Evolutionary conservation across 1,140 invertebrate genomes (phyloP), one percentile per base, ranked within the genome.

Genomic region (Pachyrhynchus sulphureomaculatus): DNA sequence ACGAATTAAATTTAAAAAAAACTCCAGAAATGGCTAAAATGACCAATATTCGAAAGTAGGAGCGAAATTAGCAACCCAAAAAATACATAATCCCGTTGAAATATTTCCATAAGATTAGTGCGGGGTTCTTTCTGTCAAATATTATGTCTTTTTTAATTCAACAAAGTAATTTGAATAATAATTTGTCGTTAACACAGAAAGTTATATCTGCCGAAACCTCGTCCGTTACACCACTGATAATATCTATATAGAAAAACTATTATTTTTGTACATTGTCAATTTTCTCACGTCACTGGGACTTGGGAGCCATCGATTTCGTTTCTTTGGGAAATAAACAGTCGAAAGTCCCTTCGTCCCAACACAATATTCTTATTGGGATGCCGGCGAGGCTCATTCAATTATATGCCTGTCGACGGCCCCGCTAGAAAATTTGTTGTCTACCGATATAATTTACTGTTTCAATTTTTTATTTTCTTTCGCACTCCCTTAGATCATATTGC

Each of bases 381-480:
- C 65, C 65, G 39, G 20, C 45, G 67, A 63, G 65, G 61, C 65
- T 49, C 67, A 69, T 69, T 69, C 67, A 69, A 69, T 69, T 69
- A 69, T 65, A 52, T 58, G 45, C 54, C 62, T 69, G 67, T 69
- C 67, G 55, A 42, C 52, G 45, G 57, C 65, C 53, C 48, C 61
- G 33, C 57, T 4, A 53, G 45, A 63, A 18, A 68, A 66, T 57
- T 68, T 68, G 67, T 66, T 68, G 62, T 57, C 58, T 53, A 37
- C 44, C 67, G 44, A 68, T 68, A 68, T 66, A 54, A 42, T 68
- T 68, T 67, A 68, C 54, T 68, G 62, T 64, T 62, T 59, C 18
- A 34, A 34, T 62, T 65, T 48, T 61, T 61, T 44, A 4, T 34
- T 53, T 39, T 37, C 23, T 49, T 63, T 51, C 15, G 12, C 37